phyloP scores from a whole-genome alignment of 2,797 vertebrate genomes.

The Garrulus glandarius region DNA sequence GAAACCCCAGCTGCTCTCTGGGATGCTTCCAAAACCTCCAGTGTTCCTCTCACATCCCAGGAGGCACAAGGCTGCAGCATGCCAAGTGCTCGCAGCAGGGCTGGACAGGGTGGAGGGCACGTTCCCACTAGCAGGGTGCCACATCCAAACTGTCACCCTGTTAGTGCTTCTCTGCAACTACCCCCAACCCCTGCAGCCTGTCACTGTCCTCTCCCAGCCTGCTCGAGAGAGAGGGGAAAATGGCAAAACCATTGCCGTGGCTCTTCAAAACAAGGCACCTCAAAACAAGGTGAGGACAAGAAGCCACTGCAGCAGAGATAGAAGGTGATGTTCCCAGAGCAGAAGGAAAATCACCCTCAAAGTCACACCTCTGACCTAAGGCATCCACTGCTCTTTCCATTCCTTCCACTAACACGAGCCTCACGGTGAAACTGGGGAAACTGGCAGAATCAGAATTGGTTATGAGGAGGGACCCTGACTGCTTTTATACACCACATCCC shows the following conservation, averaged over 20 bases:
- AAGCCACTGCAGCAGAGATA: not conserved
- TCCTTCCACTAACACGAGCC: not conserved
- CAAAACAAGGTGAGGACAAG: not conserved
- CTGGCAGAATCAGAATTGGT: not conserved
- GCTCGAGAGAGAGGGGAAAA: not conserved
- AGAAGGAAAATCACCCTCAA: not conserved
- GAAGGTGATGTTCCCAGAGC: not conserved
- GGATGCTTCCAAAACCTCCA: not conserved
- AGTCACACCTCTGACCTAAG: not conserved
- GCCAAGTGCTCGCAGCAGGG: accelerated
- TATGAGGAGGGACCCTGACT: not conserved
- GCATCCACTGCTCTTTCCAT: not conserved
- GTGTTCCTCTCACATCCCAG: not conserved
- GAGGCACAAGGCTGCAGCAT: not conserved
- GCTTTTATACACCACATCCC: not conserved
- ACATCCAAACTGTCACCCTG: not conserved
- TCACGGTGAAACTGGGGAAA: not conserved
- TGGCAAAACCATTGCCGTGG: not conserved
- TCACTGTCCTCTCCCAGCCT: not conserved
- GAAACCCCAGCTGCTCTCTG: not conserved
- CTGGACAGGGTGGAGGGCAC: not conserved
- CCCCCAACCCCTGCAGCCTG: not conserved
- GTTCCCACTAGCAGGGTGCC: not conserved
- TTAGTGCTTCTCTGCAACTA: not conserved
- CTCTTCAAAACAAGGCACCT: not conserved